Conservation (phyloP, 2,797 vertebrate genomes). For the Platalea minor region DNA sequence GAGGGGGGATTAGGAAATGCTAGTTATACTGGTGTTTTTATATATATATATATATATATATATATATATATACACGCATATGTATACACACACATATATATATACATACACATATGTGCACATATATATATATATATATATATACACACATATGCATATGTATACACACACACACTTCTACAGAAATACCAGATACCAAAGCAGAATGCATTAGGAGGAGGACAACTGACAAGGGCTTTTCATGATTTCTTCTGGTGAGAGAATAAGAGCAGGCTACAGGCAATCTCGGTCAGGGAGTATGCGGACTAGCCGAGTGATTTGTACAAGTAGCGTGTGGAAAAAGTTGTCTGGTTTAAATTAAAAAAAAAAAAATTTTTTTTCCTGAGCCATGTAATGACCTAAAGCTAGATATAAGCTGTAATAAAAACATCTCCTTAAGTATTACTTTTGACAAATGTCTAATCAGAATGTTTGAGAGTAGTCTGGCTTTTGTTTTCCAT, state of each 20-base stretch:
- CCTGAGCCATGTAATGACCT: not conserved
- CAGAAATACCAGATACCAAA: not conserved
- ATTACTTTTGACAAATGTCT: not conserved
- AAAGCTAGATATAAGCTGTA: not conserved
- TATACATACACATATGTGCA: no score
- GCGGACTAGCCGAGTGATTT: not conserved
- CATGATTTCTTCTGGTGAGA: slow-evolving; percentile 9
- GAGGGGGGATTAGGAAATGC: not conserved
- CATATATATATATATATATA: no score
- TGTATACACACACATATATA: no score
- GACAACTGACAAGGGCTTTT: not conserved
- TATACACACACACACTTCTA: not conserved
- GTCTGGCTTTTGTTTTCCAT: not conserved
- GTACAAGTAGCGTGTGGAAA: not conserved
- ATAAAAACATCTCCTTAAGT: not conserved
- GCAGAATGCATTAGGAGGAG: not conserved
- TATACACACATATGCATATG: no score
- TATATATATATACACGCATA: no score
- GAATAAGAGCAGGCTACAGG: slow-evolving; percentile 9
- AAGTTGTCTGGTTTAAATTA: not conserved
- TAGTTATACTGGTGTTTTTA: not conserved
- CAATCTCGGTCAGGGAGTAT: not conserved
- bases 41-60: no score
- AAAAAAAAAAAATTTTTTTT: not conserved
- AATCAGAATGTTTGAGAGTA: not conserved